phyloP scores from a whole-genome alignment of 1,140 invertebrate species.

The Neuroterus valhalla region DNA sequence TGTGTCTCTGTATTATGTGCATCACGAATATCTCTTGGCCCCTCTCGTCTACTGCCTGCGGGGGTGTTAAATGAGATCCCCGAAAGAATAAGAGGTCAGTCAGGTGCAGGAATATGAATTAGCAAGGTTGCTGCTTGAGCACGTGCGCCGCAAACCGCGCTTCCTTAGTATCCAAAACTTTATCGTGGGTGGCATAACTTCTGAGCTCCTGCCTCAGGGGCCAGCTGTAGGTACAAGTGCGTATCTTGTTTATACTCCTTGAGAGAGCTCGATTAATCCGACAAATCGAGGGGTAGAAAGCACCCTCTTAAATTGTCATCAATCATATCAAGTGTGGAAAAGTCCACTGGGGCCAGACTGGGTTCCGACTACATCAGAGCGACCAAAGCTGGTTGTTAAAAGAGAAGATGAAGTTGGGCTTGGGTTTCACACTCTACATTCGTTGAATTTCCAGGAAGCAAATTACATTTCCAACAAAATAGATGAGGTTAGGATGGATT shows the following conservation, averaged over 20 bases:
- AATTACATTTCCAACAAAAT: too few species aligned
- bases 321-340: too few species aligned
- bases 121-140: constrained; percentile 42
- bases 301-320: too few species aligned
- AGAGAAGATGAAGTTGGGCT: too few species aligned
- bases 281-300: not conserved
- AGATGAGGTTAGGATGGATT: too few species aligned
- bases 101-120: constrained; percentile 74
- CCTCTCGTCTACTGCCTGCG: constrained; percentile 60
- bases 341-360: too few species aligned
- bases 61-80: constrained; percentile 72
- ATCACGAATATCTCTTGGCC: constrained; percentile 34
- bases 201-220: constrained; percentile 47
- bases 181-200: constrained; percentile 53
- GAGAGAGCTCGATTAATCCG: not conserved
- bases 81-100: constrained; percentile 63
- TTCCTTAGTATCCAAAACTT: constrained; percentile 41
- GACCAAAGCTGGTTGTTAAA: too few species aligned
- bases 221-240: constrained; percentile 40
- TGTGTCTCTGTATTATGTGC: constrained; percentile 40
- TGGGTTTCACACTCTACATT: too few species aligned
- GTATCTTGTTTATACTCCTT: constrained; percentile 28
- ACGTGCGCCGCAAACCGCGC: constrained; percentile 43
- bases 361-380: too few species aligned
- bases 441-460: too few species aligned